A percentile compares a stretch with the other conserved stretches of the same genome.
Conservation (phyloP, 2,888 invertebrate genomes). For the Omphaloscelis lunosa region DNA sequence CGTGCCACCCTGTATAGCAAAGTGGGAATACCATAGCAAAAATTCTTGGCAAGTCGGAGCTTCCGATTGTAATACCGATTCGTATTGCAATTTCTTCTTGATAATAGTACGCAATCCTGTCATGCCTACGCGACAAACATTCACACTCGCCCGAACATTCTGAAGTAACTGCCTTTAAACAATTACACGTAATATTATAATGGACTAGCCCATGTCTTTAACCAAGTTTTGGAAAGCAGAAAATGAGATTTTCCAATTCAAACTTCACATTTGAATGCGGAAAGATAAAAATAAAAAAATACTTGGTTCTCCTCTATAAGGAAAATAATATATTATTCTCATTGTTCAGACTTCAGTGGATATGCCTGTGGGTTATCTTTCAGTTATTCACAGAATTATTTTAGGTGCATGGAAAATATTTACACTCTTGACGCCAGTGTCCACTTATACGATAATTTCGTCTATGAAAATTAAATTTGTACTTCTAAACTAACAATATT, state of each 20-base stretch:
- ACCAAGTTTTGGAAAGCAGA: no score
- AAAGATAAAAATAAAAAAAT: background rate
- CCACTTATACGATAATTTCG: background rate
- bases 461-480: conserved; percentile 6
- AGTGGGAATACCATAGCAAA: conserved; percentile 9
- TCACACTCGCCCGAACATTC: conserved; percentile 22
- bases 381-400: background rate
- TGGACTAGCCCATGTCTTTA: background rate
- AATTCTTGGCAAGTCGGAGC: conserved; percentile 20
- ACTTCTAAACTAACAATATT: conserved; percentile 22
- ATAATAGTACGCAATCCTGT: conserved; percentile 46
- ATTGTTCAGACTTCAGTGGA: background rate
- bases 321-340: background rate
- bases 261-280: background rate
- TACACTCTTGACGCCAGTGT: background rate
- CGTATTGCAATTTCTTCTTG: conserved; percentile 45
- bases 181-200: conserved; percentile 14
- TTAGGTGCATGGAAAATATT: background rate
- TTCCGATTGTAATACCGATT: conserved; percentile 26
- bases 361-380: no score
- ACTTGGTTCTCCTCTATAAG: background rate
- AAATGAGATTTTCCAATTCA: background rate
- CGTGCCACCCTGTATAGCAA: background rate
- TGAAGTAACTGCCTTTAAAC: background rate
- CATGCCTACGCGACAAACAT: conserved; percentile 18